A percentile compares a stretch with the other conserved stretches of the same genome.
These are phyloP conservation scores for Mandrillus leucophaeus DNA, from an alignment of 2,113 vertebrate genomes.

Conservation along the genomic window DNA sequence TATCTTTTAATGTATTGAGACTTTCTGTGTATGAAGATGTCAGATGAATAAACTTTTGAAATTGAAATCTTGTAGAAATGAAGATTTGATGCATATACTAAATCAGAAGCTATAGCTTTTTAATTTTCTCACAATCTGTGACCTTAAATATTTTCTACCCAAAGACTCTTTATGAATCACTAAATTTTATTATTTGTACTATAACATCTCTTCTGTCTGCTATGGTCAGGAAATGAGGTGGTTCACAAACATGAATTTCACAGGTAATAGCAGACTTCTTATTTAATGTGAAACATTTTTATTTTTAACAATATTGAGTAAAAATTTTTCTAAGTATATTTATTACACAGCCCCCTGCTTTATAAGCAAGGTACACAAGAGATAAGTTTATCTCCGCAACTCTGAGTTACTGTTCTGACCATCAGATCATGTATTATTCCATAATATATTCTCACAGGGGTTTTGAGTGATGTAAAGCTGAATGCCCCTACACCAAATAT, in stretches of 20 bases:
- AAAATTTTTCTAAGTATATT: neutral
- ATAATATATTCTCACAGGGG: neutral
- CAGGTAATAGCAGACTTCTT: neutral
- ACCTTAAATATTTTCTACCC: constrained; percentile 35
- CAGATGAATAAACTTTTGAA: constrained; percentile 58
- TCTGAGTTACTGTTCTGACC: neutral
- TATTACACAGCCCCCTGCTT: neutral
- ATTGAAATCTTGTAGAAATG: constrained; percentile 20
- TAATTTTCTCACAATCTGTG: constrained; percentile 30
- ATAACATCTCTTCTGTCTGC: neutral
- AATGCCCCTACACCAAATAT: neutral
- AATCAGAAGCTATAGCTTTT: neutral
- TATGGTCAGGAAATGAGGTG: neutral
- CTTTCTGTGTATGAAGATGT: constrained; percentile 30
- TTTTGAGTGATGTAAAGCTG: neutral
- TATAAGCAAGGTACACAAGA: neutral
- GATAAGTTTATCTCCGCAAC: neutral
- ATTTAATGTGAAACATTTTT: constrained; percentile 35
- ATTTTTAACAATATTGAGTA: constrained; percentile 3
- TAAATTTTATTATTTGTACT: constrained; percentile 21
- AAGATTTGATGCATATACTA: constrained; percentile 15
- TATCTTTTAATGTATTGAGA: constrained; percentile 42
- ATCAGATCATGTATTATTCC: neutral
- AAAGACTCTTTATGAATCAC: neutral
- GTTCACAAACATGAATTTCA: constrained; percentile 27